Evolutionary conservation across 2,888 invertebrate species (phyloP).

Genomic region (Alsophila aescularia): DNA sequence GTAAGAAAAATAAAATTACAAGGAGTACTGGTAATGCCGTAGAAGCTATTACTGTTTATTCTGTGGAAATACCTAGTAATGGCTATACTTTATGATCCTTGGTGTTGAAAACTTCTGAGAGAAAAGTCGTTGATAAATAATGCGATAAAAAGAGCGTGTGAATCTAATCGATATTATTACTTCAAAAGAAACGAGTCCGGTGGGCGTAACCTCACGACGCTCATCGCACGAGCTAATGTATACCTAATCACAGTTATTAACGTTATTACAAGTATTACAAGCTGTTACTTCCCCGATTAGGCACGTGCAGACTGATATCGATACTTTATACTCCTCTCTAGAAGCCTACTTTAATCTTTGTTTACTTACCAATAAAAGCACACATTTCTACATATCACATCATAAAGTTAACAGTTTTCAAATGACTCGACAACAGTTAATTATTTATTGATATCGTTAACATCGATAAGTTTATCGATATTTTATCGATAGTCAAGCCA

Average conservation of each 20-base stretch:
- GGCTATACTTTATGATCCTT: too few species aligned
- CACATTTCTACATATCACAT: constrained; percentile 38
- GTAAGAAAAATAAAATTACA: too few species aligned
- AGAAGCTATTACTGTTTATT: too few species aligned
- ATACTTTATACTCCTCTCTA: constrained; percentile 12
- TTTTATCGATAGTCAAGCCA: constrained; percentile 51
- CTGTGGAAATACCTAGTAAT: too few species aligned
- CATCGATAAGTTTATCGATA: constrained; percentile 59
- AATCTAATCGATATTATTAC: constrained; percentile 45
- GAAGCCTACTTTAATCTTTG: constrained; percentile 10
- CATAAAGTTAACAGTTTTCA: constrained; percentile 43
- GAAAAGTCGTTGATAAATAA: constrained; percentile 45
- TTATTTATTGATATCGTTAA: constrained; percentile 55
- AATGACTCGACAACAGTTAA: constrained; percentile 46
- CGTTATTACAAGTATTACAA: constrained; percentile 52
- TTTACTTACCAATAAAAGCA: constrained; percentile 7
- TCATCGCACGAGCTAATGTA: constrained; percentile 64
- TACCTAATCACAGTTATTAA: constrained; percentile 72
- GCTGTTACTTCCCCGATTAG: constrained; percentile 47
- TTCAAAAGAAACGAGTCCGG: constrained; percentile 48
- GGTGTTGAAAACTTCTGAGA: not conserved
- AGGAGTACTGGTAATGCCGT: too few species aligned
- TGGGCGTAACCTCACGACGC: constrained; percentile 48
- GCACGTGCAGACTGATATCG: constrained; percentile 28
- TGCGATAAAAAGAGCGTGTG: constrained; percentile 51